Percentiles rank a stretch among this genome's conserved stretches.
phyloP scores from a whole-genome alignment of 2,113 vertebrate species.

The Cynocephalus volans region DNA sequence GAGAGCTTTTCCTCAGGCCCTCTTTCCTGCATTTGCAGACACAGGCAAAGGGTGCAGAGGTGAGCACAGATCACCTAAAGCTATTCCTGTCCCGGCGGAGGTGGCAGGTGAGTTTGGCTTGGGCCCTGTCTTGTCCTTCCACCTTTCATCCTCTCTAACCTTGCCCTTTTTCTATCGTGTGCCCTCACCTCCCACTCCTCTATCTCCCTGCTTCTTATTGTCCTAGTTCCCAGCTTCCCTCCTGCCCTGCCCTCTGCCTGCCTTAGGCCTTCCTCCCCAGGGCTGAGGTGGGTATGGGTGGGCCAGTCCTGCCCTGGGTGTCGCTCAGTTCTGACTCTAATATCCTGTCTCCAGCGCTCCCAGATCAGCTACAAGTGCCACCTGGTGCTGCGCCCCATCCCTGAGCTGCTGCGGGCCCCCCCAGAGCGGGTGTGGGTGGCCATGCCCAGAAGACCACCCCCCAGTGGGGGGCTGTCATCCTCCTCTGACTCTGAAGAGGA shows the following conservation, averaged over 20 bases:
- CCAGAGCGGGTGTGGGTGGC: conserved; percentile 96
- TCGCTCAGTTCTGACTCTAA: conserved; percentile 45
- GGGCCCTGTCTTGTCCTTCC: conserved; percentile 83
- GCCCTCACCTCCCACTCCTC: conserved; percentile 71
- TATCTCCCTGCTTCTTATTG: background rate
- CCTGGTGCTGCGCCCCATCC: conserved; percentile 97
- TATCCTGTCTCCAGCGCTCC: conserved; percentile 91
- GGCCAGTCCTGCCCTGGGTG: background rate
- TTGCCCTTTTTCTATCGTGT: conserved; percentile 87
- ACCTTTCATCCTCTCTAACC: conserved; percentile 92
- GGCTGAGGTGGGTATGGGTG: background rate
- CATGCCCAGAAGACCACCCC: conserved; percentile 93
- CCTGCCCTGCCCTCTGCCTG: background rate
- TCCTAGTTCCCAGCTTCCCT: background rate
- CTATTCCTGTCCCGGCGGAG: conserved; percentile 96
- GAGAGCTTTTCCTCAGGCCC: conserved; percentile 7
- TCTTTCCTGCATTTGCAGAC: conserved; percentile 88
- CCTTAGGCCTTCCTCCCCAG: background rate
- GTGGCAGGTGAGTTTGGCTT: conserved; percentile 94
- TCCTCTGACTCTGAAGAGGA: conserved; percentile 98
- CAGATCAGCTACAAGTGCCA: conserved; percentile 99
- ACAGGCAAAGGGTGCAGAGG: conserved; percentile 94
- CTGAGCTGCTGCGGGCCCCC: conserved; percentile 94
- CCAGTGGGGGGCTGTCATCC: conserved; percentile 92
- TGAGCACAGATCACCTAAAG: conserved; percentile 96